Evolutionary conservation across 2,113 vertebrate genomes (phyloP).

Genomic region (Romanogobio albipinnatus): DNA sequence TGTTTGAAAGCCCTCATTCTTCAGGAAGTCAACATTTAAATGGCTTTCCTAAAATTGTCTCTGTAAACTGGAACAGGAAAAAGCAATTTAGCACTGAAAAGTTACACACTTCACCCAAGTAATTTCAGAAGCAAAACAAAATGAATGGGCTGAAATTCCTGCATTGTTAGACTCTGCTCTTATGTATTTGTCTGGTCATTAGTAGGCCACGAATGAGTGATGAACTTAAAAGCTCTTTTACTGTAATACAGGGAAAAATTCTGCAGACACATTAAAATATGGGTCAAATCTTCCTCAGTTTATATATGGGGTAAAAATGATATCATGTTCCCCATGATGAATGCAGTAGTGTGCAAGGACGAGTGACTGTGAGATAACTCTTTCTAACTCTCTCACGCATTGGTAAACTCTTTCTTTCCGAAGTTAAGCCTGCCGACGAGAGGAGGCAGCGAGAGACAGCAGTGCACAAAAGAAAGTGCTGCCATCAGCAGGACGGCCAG

Average conservation of each 20-base stretch:
- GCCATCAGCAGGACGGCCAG: constrained; percentile 44
- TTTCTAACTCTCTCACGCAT: constrained; percentile 1
- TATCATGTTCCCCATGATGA: background rate
- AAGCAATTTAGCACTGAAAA: background rate
- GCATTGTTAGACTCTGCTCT: background rate
- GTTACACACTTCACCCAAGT: background rate
- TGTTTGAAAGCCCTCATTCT: too few relatives aligned
- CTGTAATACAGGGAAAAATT: background rate
- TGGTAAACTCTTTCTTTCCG: constrained; percentile 22
- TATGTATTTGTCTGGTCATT: background rate
- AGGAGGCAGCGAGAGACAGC: constrained; percentile 34
- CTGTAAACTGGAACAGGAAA: background rate
- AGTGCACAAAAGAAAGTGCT: constrained; percentile 50
- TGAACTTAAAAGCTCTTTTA: background rate
- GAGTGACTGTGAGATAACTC: background rate
- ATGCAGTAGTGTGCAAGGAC: background rate
- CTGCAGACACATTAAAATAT: background rate
- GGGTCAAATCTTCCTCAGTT: background rate
- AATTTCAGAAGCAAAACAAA: background rate
- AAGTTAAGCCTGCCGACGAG: constrained; percentile 63
- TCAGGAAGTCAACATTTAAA: background rate
- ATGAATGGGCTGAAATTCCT: background rate
- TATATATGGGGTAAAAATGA: background rate
- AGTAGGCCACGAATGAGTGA: background rate
- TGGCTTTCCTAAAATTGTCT: background rate